phyloP scores from a whole-genome alignment of 1,140 invertebrate genomes.

The Zaprionus vittiger region DNA sequence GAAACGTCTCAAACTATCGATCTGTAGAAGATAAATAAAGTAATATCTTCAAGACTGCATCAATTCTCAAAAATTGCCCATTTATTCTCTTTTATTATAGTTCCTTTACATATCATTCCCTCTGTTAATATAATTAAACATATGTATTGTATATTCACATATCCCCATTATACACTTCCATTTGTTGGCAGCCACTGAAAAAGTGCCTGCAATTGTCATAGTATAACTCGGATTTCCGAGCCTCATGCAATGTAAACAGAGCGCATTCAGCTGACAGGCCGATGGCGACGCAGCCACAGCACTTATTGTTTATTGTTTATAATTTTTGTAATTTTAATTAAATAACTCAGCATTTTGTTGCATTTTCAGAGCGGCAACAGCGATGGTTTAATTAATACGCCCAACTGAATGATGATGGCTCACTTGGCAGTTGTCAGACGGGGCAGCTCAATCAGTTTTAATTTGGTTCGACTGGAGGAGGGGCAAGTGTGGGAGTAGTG shows the following conservation, averaged over 20 bases:
- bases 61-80: background rate
- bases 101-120: background rate
- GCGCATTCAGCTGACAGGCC: constrained; percentile 52
- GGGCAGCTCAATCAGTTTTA: constrained; percentile 59
- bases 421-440: constrained; percentile 55
- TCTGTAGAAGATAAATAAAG: background rate
- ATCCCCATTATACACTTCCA: background rate
- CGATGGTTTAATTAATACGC: constrained; percentile 48
- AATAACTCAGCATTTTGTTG: constrained; percentile 60
- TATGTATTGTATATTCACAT: background rate
- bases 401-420: constrained; percentile 54
- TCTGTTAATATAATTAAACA: background rate
- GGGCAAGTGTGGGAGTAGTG: background rate
- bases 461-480: constrained; percentile 26
- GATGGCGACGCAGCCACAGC: constrained; percentile 10
- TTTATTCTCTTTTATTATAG: background rate
- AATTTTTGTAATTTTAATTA: constrained; percentile 81
- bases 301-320: constrained; percentile 69
- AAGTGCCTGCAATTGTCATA: constrained; percentile 51
- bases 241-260: constrained; percentile 60
- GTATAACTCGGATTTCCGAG: constrained; percentile 37
- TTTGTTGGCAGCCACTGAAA: constrained; percentile 22
- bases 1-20: background rate
- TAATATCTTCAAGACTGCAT: background rate
- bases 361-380: background rate